Percentiles rank a stretch among this genome's conserved stretches.
Evolutionary conservation across 2,113 vertebrate genomes (phyloP).

Genomic region (Chloebia gouldiae): DNA sequence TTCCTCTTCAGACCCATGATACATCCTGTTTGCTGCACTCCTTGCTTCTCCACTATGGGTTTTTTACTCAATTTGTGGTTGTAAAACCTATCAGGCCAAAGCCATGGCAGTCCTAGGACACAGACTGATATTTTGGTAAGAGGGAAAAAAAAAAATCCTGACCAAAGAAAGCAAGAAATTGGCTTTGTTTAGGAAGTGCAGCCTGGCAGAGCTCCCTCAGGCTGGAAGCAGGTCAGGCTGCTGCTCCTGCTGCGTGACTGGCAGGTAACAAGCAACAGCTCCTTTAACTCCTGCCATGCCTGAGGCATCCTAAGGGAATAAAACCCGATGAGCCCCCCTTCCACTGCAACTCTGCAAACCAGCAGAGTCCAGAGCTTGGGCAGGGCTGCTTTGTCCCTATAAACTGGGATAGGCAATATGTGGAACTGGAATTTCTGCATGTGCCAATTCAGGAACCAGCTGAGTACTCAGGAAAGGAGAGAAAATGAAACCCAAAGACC

Average conservation of each 20-base stretch:
- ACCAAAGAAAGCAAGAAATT: background rate
- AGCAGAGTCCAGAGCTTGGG: background rate
- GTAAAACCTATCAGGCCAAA: background rate
- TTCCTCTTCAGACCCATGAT: rapidly evolving
- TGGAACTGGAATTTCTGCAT: background rate
- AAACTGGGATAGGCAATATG: rapidly evolving
- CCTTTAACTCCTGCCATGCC: background rate
- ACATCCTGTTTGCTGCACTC: background rate
- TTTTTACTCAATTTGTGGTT: background rate
- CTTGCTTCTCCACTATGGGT: background rate
- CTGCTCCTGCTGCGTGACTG: background rate
- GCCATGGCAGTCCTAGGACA: rapidly evolving
- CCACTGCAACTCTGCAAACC: background rate
- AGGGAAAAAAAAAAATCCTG: too few relatives aligned
- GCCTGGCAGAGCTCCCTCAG: background rate
- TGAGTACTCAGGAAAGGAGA: rapidly evolving
- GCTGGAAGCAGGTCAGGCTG: background rate
- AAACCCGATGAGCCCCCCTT: background rate
- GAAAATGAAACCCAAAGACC: background rate
- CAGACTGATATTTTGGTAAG: background rate
- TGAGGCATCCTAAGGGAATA: background rate
- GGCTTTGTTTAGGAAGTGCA: rapidly evolving
- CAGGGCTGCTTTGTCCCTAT: background rate
- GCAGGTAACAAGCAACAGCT: background rate
- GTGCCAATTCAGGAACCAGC: background rate